Conservation (phyloP, 1,140 invertebrate species). For the Colletes latitarsis region DNA sequence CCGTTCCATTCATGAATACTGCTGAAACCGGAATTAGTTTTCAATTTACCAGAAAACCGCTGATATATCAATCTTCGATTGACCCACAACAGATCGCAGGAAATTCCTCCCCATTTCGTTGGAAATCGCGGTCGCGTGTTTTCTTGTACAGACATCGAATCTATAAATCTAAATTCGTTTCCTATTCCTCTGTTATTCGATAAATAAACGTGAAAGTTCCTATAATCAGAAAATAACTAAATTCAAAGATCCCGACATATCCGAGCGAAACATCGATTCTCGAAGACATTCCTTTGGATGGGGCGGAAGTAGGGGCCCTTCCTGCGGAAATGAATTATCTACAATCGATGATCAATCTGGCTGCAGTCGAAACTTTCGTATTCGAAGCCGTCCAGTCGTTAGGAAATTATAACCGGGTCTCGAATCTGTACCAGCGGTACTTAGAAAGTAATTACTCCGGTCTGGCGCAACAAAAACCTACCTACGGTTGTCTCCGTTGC, state of each 20-base stretch:
- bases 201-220: too few species aligned
- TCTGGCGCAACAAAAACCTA: neutral
- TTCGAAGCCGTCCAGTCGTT: neutral
- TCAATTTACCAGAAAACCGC: too few species aligned
- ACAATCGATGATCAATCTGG: conserved; percentile 22
- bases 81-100: too few species aligned
- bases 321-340: conserved; percentile 26
- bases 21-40: too few species aligned
- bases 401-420: conserved; percentile 22
- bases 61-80: too few species aligned
- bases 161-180: too few species aligned
- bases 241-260: too few species aligned
- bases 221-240: too few species aligned
- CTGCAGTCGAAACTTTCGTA: conserved; percentile 32
- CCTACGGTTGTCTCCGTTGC: neutral
- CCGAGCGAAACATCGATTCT: neutral
- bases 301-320: neutral
- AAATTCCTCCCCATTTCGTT: too few species aligned
- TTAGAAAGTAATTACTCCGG: conserved; percentile 29
- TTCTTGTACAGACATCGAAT: too few species aligned
- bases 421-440: neutral
- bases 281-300: neutral
- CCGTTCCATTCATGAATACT: neutral
- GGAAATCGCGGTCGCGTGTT: too few species aligned
- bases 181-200: too few species aligned